phyloP scores from a whole-genome alignment of 2,797 vertebrate species.

The Oryzias sinensis region DNA sequence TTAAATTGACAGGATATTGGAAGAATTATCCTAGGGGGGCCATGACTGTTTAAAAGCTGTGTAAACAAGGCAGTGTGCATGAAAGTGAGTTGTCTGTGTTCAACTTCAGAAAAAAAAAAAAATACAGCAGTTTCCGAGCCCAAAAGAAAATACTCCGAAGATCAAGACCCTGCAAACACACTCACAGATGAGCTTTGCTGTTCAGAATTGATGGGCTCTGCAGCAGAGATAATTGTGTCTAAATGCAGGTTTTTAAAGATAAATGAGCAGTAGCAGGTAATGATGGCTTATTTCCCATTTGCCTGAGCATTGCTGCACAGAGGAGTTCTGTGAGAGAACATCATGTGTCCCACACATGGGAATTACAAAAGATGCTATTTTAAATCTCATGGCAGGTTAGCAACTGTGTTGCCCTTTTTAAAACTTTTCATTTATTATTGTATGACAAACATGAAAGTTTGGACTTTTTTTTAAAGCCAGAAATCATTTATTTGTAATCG shows the following conservation, averaged over 20 bases:
- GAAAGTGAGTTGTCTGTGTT: constrained; percentile 58
- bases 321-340: constrained; percentile 63
- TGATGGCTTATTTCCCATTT: constrained; percentile 75
- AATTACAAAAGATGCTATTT: constrained; percentile 13
- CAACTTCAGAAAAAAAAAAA: constrained; percentile 2
- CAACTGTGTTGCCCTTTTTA: constrained; percentile 3
- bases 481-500: constrained; percentile 29
- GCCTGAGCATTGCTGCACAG: constrained; percentile 53
- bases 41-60: constrained; percentile 66
- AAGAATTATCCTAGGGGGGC: constrained; percentile 55
- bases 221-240: constrained; percentile 76
- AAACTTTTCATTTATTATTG: neutral
- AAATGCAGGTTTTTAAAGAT: constrained; percentile 77
- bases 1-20: constrained; percentile 51
- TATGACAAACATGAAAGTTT: constrained; percentile 8
- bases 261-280: constrained; percentile 78
- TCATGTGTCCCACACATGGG: constrained; percentile 54
- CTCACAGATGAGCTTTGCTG: constrained; percentile 67
- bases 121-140: constrained; percentile 47
- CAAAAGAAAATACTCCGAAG: constrained; percentile 57
- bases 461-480: constrained; percentile 38
- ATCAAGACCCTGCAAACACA: constrained; percentile 16
- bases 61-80: constrained; percentile 57
- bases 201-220: constrained; percentile 53
- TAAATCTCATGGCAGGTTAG: neutral